Base-by-base conservation (phyloP, 2,113 vertebrate genomes). In the Salvelinus sp. region DNA sequence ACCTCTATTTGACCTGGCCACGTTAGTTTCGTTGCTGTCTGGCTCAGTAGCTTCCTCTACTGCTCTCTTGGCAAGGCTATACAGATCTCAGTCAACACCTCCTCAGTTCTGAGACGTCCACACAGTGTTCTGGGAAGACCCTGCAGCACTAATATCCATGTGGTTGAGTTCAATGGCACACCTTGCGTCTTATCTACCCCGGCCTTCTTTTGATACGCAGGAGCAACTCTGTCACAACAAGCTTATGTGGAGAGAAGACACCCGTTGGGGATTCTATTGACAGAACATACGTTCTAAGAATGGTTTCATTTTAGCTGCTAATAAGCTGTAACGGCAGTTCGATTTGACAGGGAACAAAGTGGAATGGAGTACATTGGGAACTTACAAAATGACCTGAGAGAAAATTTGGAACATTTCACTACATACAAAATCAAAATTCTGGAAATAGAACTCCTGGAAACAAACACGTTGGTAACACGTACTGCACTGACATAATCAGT, bases 221-320 rank as follows among this genome's bases (percentile, higher is more conserved):
- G 38, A 44, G 65, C 10, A 27, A 64, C 62, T n/a, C 60, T 82
- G 68, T 72, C 72, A 70, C 74, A 74, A 75, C 80, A 82, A 77
- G 60, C 48, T 27, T 2, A 30, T 1, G 23, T 57, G 50, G 7
- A 54, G 12, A 18, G 50, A 54, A 72, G 28, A 58, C 58, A 47
- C 58, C 22, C 63, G 3, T 16, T 12, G 60, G 65, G 66, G 18
- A 48, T 25, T 54, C 66, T 33, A 27, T 64, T 30, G 27, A 75
- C 22, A 58, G 27, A 50, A 28, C 12, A 18, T 12, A 67, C 63
- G 4, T 44, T 69, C 20, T 20, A 4, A 20, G 30, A 69, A 22
- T 22, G 0, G 23, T 69, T 30, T 33, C 9, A 23, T 62, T 62
- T 22, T 9, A 62, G 58, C n/a, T 22, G 58, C 18, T 62, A 22